phyloP scores from a whole-genome alignment of 92 coral and sea anemone genomes.

The Zoanthus solanderi region DNA sequence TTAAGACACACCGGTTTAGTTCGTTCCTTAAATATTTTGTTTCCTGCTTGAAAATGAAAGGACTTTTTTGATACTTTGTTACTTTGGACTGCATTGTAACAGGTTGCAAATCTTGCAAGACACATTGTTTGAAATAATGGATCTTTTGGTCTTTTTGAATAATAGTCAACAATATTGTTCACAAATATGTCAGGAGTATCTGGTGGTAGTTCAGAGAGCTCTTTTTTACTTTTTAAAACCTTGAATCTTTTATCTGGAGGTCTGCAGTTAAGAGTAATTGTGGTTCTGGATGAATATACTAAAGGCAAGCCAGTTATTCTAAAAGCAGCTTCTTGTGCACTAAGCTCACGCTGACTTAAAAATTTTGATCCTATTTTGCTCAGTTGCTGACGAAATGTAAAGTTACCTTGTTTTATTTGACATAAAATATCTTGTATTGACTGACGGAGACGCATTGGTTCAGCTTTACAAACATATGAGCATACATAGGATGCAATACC shows the following conservation, averaged over 20 bases:
- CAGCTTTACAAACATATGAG: conserved; percentile 47
- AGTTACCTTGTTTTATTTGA: conserved; percentile 22
- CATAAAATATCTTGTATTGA: not conserved
- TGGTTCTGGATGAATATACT: conserved; percentile 41
- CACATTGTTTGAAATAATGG: conserved; percentile 45
- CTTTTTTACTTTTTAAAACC: not conserved
- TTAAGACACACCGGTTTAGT: conserved; percentile 28
- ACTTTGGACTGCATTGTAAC: conserved; percentile 50
- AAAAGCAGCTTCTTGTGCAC: conserved; percentile 23
- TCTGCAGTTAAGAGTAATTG: conserved; percentile 38
- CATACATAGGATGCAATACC: conserved; percentile 44
- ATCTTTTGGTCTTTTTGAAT: conserved; percentile 44
- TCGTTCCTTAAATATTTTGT: conserved; percentile 32
- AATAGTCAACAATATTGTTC: conserved; percentile 42
- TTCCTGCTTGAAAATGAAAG: conserved; percentile 32
- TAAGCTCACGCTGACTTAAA: conserved; percentile 2
- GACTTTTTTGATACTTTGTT: conserved; percentile 23
- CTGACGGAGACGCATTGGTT: conserved; percentile 19
- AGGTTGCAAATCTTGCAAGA: conserved; percentile 40
- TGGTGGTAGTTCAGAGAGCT: conserved; percentile 17
- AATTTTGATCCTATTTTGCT: conserved; percentile 12
- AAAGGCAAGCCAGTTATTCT: conserved; percentile 34
- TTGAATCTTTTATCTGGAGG: conserved; percentile 39
- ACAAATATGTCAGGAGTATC: conserved; percentile 39
- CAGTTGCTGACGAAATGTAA: conserved; percentile 39